Conservation (phyloP, 2,888 invertebrate species). For the Itoplectis maculator region DNA sequence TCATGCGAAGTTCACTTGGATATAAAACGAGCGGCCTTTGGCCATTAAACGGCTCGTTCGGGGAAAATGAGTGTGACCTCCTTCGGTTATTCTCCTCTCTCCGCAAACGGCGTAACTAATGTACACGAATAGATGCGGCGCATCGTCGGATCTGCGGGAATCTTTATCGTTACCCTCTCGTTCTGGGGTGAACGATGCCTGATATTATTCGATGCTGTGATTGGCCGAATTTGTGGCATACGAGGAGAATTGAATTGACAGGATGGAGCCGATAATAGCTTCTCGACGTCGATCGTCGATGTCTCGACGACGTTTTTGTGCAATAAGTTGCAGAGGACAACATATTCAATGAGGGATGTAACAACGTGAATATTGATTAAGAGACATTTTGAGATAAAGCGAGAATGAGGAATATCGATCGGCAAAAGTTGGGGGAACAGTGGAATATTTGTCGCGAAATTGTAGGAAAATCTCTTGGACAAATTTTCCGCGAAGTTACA, state of each 20-base stretch:
- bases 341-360: too few relatives aligned
- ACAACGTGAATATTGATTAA: too few relatives aligned
- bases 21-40: slow-evolving; percentile 18
- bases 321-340: neutral
- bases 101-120: slow-evolving; percentile 25
- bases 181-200: neutral
- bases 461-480: neutral
- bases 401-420: too few relatives aligned
- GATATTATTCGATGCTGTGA: slow-evolving; percentile 9
- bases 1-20: slow-evolving; percentile 47
- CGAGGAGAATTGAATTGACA: neutral
- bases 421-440: neutral
- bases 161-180: neutral
- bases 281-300: neutral
- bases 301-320: neutral
- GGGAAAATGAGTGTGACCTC: slow-evolving; percentile 16
- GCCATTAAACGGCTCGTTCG: slow-evolving; percentile 28
- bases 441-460: neutral
- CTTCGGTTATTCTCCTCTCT: slow-evolving; percentile 24
- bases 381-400: too few relatives aligned
- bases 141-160: neutral
- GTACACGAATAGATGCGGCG: too few relatives aligned
- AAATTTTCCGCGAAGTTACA: too few relatives aligned
- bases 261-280: neutral
- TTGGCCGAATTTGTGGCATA: neutral